These are phyloP conservation scores for Ectemnius continuus DNA, from an alignment of 2,888 invertebrate species.

Conservation along the genomic window DNA sequence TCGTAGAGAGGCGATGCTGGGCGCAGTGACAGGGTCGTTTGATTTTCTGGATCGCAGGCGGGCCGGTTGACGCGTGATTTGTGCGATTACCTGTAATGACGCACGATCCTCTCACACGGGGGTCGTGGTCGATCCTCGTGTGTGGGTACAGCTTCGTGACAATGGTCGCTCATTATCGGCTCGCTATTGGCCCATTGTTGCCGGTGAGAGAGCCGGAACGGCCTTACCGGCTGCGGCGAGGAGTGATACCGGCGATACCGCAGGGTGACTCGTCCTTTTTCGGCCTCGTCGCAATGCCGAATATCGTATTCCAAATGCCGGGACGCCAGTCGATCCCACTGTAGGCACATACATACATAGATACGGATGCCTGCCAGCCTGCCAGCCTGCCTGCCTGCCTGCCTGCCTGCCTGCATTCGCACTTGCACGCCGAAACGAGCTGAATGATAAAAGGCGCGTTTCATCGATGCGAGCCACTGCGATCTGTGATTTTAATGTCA, in stretches of 20 bases:
- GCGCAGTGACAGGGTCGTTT: conserved; percentile 13
- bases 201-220: conserved; percentile 70
- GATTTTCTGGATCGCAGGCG: conserved; percentile 58
- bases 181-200: conserved; percentile 76
- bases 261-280: conserved; percentile 68
- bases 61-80: conserved; percentile 65
- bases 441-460: conserved; percentile 50
- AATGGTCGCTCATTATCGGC: conserved; percentile 74
- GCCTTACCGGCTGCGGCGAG: conserved; percentile 68
- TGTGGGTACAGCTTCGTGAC: conserved; percentile 67
- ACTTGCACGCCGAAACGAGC: conserved; percentile 6
- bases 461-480: conserved; percentile 16
- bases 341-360: not conserved
- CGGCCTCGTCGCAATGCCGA: conserved; percentile 46
- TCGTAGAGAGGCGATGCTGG: conserved; percentile 20
- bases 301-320: conserved; percentile 37
- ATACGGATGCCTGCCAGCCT: not conserved
- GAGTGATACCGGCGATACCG: conserved; percentile 67
- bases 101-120: conserved; percentile 58
- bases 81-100: conserved; percentile 74
- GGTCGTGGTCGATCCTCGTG: conserved; percentile 66
- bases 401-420: not conserved
- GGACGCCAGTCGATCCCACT: conserved; percentile 19
- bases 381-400: not conserved
- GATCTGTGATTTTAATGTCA: conserved; percentile 48